A percentile compares a stretch with the other conserved stretches of the same genome.
Conservation (phyloP, 2,888 invertebrate species). For the Drosophila sordidula region DNA sequence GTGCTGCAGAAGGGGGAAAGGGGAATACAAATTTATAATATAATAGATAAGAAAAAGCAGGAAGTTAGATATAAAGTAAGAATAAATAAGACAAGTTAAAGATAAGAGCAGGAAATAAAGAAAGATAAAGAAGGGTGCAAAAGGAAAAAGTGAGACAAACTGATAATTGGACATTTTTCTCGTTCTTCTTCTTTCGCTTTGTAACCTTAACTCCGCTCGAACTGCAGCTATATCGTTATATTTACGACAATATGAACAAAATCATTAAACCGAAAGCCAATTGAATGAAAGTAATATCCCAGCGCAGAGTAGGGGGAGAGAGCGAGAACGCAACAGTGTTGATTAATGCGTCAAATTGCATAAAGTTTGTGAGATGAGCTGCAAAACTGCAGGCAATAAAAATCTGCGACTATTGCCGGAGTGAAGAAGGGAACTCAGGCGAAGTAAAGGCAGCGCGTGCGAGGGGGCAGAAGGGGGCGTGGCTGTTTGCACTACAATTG, state of each 20-base stretch:
- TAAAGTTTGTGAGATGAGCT: slow-evolving; percentile 1
- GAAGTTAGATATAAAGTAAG: too few species aligned
- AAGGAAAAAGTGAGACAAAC: too few species aligned
- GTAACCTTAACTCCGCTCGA: too few species aligned
- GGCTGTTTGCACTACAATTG: slow-evolving; percentile 45
- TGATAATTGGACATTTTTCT: neutral
- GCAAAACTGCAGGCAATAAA: slow-evolving; percentile 11
- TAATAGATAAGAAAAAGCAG: too few species aligned
- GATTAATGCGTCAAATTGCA: slow-evolving; percentile 7
- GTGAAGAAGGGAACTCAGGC: neutral
- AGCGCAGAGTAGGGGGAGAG: neutral
- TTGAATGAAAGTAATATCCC: neutral
- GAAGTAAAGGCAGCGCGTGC: neutral
- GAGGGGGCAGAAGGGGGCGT: neutral
- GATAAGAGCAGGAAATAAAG: too few species aligned
- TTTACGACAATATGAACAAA: neutral
- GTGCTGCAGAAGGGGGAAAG: too few species aligned
- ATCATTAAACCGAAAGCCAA: neutral
- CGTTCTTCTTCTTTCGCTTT: neutral
- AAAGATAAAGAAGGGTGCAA: too few species aligned
- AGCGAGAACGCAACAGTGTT: slow-evolving; percentile 1
- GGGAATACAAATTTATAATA: too few species aligned
- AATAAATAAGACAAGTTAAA: too few species aligned
- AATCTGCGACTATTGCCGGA: slow-evolving; percentile 8
- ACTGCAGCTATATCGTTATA: too few species aligned